Percentiles rank a stretch among this genome's conserved stretches.
These are phyloP conservation scores for Dendrolimus pini DNA, from an alignment of 2,888 invertebrate genomes.

Conservation along the genomic window DNA sequence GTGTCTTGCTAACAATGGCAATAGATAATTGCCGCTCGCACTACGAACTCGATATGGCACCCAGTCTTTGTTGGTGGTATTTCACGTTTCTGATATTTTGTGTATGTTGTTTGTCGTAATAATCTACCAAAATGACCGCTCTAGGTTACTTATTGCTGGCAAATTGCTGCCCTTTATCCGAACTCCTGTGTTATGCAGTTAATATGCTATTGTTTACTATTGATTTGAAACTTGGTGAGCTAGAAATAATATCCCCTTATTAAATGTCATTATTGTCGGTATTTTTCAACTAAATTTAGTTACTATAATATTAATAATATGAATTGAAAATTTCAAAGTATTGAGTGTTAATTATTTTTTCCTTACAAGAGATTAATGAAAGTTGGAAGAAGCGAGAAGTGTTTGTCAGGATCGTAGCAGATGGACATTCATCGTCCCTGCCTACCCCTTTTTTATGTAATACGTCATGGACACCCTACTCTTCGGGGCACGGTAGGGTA, in stretches of 20 bases:
- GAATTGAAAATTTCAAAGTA: too few relatives aligned
- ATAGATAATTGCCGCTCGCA: slow-evolving; percentile 12
- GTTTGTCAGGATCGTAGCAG: too few relatives aligned
- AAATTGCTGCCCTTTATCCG: slow-evolving; percentile 21
- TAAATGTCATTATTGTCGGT: not conserved
- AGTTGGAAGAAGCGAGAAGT: too few relatives aligned
- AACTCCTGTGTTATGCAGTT: slow-evolving; percentile 11
- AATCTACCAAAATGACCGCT: slow-evolving; percentile 18
- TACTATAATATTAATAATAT: too few relatives aligned
- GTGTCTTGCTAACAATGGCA: slow-evolving; percentile 16
- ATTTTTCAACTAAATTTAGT: not conserved
- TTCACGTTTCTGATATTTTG: slow-evolving; percentile 50
- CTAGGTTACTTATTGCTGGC: slow-evolving; percentile 4
- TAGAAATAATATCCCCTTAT: not conserved
- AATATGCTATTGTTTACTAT: slow-evolving; percentile 3
- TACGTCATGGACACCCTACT: too few relatives aligned
- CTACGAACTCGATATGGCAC: slow-evolving; percentile 17
- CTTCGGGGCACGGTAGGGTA: too few relatives aligned
- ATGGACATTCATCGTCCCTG: too few relatives aligned
- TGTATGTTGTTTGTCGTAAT: slow-evolving; percentile 19
- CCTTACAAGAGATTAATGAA: too few relatives aligned
- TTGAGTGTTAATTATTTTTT: too few relatives aligned
- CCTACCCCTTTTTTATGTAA: too few relatives aligned
- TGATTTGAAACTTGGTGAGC: not conserved
- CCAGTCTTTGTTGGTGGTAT: slow-evolving; percentile 33